Evolutionary conservation across 2,113 vertebrate genomes (phyloP).

Genomic region (Pelusios castaneus): DNA sequence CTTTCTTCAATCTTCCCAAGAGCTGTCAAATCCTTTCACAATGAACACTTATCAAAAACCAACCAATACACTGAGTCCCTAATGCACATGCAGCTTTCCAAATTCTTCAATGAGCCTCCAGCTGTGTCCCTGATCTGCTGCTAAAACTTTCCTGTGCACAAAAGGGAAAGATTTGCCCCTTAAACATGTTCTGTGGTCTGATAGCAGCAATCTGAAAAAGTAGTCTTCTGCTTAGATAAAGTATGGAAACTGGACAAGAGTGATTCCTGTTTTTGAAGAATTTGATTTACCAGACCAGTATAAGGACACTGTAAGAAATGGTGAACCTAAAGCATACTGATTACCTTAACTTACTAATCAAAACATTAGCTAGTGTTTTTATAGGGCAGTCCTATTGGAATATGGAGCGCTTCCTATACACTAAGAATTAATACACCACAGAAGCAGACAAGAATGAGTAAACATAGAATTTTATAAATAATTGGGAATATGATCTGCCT

Average conservation of each 20-base stretch:
- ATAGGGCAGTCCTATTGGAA: background rate
- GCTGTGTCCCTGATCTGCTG: background rate
- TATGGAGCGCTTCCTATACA: background rate
- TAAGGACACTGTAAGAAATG: background rate
- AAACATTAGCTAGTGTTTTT: background rate
- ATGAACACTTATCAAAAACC: background rate
- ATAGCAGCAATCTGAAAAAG: background rate
- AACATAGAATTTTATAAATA: background rate
- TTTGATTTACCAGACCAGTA: background rate
- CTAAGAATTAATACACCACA: background rate
- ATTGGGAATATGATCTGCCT: background rate
- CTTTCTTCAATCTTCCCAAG: background rate
- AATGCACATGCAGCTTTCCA: background rate
- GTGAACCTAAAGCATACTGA: background rate
- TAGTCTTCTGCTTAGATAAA: background rate
- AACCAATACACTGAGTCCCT: background rate
- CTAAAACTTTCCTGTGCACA: background rate
- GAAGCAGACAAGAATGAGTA: background rate
- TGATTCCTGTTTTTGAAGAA: background rate
- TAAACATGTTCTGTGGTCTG: background rate
- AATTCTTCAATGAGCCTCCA: background rate
- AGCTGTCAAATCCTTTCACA: background rate
- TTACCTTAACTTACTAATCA: background rate
- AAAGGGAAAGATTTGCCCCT: background rate
- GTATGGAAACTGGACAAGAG: background rate